Conservation (phyloP, 2,797 vertebrate genomes). For the Capromys pilorides region DNA sequence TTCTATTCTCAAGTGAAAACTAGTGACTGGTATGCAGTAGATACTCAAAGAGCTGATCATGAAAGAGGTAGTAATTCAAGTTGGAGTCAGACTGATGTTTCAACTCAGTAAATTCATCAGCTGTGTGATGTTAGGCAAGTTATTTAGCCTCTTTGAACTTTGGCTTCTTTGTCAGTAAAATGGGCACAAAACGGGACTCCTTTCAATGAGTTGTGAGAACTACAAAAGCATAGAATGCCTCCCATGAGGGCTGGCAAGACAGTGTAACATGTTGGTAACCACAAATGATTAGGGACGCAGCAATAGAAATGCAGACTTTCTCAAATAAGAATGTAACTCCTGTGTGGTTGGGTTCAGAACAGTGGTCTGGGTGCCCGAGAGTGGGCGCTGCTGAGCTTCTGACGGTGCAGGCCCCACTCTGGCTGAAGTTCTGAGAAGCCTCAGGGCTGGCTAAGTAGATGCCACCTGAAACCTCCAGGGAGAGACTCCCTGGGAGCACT, state of each 20-base stretch:
- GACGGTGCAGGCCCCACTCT: constrained; percentile 46
- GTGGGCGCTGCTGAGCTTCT: constrained; percentile 81
- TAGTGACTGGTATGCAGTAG: neutral
- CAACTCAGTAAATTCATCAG: neutral
- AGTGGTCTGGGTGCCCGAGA: constrained; percentile 75
- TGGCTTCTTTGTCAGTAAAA: neutral
- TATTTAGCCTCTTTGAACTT: neutral
- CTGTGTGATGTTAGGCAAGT: neutral
- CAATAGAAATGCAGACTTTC: neutral
- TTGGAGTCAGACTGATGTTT: neutral
- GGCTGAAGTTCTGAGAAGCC: constrained; percentile 80
- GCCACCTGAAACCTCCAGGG: constrained; percentile 81
- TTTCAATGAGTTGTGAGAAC: neutral
- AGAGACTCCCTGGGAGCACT: constrained; percentile 83
- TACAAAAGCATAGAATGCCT: neutral
- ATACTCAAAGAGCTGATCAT: neutral
- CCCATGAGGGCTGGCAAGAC: neutral
- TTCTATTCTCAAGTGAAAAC: neutral
- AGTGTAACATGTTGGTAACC: neutral
- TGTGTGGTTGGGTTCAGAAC: neutral
- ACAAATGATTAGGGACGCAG: neutral
- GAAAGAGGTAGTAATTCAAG: neutral
- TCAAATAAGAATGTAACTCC: constrained; percentile 67
- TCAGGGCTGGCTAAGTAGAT: constrained; percentile 81
- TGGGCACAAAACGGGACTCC: neutral